Conservation (phyloP, 2,888 invertebrate genomes). For the Hypena proboscidalis region DNA sequence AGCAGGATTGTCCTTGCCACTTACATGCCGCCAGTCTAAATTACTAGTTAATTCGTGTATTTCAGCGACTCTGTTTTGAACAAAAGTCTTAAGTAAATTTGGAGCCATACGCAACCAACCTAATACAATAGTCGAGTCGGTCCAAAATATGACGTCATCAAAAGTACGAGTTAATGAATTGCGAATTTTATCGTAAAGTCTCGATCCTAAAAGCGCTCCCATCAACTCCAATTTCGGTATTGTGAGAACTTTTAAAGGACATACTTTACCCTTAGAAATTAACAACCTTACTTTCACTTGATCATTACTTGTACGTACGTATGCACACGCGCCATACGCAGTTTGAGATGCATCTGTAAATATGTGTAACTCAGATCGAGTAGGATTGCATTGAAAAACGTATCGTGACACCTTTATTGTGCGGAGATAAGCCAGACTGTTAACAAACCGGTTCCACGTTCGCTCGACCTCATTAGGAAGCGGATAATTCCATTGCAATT, state of each 20-base stretch:
- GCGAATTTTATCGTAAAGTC: slow-evolving; percentile 12
- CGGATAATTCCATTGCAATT: slow-evolving; percentile 6
- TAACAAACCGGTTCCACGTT: background rate
- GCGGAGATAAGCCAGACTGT: background rate
- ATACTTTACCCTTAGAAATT: background rate
- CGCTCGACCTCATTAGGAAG: background rate
- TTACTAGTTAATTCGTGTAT: slow-evolving; percentile 26
- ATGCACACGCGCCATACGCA: slow-evolving; percentile 7
- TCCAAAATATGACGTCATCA: slow-evolving; percentile 29
- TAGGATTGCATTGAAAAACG: background rate
- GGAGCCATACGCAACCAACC: slow-evolving; percentile 36
- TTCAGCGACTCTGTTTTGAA: slow-evolving; percentile 31
- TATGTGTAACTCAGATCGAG: background rate
- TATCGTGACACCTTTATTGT: background rate
- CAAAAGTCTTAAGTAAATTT: slow-evolving; percentile 33
- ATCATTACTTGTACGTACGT: slow-evolving; percentile 3
- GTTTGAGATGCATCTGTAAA: slow-evolving; percentile 5
- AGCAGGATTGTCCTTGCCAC: slow-evolving; percentile 9
- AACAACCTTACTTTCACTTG: background rate
- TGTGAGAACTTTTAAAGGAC: too few species aligned
- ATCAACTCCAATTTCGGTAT: slow-evolving; percentile 4
- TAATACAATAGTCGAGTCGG: slow-evolving; percentile 38
- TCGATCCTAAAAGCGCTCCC: slow-evolving; percentile 4
- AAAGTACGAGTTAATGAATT: slow-evolving; percentile 20
- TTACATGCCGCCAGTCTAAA: slow-evolving; percentile 7